Evolutionary conservation across 2,888 invertebrate species (phyloP).

Genomic region (Linnaemya vulpina): DNA sequence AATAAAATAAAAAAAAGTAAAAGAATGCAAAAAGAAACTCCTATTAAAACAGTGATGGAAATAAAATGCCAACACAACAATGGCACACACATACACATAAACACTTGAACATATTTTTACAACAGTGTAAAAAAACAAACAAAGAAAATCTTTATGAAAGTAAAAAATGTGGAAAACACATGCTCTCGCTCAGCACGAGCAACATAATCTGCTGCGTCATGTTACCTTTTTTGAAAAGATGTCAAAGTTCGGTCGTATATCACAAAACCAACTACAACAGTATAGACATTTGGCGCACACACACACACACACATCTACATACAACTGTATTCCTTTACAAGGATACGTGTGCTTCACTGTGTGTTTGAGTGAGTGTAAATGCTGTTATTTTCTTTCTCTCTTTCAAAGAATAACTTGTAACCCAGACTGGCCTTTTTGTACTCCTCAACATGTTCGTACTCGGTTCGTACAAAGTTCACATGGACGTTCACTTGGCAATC

Average conservation of each 20-base stretch:
- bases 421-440: conserved; percentile 50
- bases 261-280: conserved; percentile 64
- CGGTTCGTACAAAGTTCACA: not conserved
- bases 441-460: not conserved
- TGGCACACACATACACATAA: conserved; percentile 28
- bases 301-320: not conserved
- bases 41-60: conserved; percentile 59
- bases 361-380: not conserved
- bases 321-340: not conserved
- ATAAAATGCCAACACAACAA: conserved; percentile 48
- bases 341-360: not conserved
- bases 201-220: conserved; percentile 72
- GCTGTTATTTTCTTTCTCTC: not conserved
- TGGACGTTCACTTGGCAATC: conserved; percentile 3
- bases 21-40: conserved; percentile 30
- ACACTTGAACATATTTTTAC: not conserved
- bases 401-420: conserved; percentile 48
- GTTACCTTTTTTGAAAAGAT: conserved; percentile 72
- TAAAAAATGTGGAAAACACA: conserved; percentile 9
- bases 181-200: conserved; percentile 27
- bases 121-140: conserved; percentile 29
- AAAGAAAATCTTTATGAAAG: not conserved
- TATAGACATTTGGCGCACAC: conserved; percentile 20
- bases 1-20: conserved; percentile 14
- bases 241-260: conserved; percentile 74